These are phyloP conservation scores for Cryptocheilus praepositus DNA, from an alignment of 2,888 invertebrate genomes.

Conservation along the genomic window DNA sequence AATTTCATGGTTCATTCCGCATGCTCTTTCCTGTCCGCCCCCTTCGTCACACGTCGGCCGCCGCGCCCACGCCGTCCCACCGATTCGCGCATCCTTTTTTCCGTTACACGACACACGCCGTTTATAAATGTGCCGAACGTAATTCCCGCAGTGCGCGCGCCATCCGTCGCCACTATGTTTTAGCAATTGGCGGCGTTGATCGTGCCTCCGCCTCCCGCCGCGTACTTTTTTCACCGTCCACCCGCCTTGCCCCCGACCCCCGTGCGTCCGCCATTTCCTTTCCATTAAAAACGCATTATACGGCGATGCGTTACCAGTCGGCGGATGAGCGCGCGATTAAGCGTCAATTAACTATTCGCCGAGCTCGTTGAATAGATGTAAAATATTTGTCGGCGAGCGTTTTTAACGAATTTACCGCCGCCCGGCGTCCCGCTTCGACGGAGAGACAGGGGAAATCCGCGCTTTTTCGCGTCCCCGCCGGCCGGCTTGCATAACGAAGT, in stretches of 20 bases:
- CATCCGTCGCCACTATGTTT: slow-evolving; percentile 34
- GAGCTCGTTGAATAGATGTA: too few relatives aligned
- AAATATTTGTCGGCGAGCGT: too few relatives aligned
- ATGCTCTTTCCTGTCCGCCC: slow-evolving; percentile 37
- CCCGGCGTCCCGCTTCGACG: too few relatives aligned
- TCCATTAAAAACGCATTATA: too few relatives aligned
- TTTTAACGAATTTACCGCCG: too few relatives aligned
- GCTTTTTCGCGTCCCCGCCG: too few relatives aligned
- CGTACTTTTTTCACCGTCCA: slow-evolving; percentile 27
- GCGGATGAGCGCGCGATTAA: too few relatives aligned
- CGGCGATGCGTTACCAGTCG: too few relatives aligned
- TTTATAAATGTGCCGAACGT: slow-evolving; percentile 54
- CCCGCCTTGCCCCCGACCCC: slow-evolving; percentile 19
- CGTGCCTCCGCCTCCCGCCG: slow-evolving; percentile 27
- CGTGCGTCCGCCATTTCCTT: too few relatives aligned
- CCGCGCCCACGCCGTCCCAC: slow-evolving; percentile 12
- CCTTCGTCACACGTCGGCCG: slow-evolving; percentile 7
- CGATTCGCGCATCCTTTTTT: slow-evolving; percentile 26
- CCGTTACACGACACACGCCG: slow-evolving; percentile 50
- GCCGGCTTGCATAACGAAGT: too few relatives aligned
- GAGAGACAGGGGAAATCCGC: too few relatives aligned
- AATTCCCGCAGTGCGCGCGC: slow-evolving; percentile 37
- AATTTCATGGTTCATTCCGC: slow-evolving; percentile 66
- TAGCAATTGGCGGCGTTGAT: slow-evolving; percentile 49
- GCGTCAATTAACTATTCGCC: too few relatives aligned